A percentile compares a stretch with the other conserved stretches of the same genome.
Evolutionary conservation across 2,797 vertebrate genomes (phyloP).

Genomic region (Pristis pectinata): DNA sequence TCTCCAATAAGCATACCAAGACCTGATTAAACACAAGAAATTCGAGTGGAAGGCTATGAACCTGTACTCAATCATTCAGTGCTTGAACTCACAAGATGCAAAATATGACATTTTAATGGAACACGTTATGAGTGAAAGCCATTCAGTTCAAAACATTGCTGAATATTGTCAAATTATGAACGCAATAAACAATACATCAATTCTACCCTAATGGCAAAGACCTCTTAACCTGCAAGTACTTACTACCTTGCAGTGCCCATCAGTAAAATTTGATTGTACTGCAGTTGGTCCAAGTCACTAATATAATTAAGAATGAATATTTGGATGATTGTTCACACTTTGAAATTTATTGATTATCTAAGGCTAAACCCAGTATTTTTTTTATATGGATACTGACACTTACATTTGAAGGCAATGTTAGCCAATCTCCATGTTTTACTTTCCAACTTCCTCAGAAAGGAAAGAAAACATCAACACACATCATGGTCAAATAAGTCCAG

Average conservation of each 20-base stretch:
- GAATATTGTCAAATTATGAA: neutral
- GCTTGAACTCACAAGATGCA: neutral
- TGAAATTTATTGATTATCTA: neutral
- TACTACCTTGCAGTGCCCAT: neutral
- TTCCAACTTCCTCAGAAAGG: neutral
- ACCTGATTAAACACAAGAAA: conserved; percentile 10
- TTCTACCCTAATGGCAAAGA: neutral
- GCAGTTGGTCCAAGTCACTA: neutral
- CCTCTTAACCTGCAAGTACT: neutral
- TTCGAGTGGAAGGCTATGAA: neutral
- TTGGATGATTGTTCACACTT: neutral
- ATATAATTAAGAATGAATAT: neutral
- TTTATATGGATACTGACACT: neutral
- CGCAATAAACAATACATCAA: neutral
- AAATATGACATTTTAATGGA: neutral
- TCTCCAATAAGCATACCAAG: neutral
- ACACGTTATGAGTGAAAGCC: neutral
- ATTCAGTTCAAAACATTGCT: neutral
- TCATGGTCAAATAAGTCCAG: neutral
- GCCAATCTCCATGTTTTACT: neutral
- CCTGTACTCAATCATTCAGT: neutral
- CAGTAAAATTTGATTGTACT: neutral
- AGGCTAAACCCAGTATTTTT: neutral
- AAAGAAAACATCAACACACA: neutral
- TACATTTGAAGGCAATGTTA: neutral